A percentile compares a stretch with the other conserved stretches of the same genome.
Evolutionary conservation across 1,140 invertebrate genomes (phyloP).

Genomic region (Metaphire vulgaris): DNA sequence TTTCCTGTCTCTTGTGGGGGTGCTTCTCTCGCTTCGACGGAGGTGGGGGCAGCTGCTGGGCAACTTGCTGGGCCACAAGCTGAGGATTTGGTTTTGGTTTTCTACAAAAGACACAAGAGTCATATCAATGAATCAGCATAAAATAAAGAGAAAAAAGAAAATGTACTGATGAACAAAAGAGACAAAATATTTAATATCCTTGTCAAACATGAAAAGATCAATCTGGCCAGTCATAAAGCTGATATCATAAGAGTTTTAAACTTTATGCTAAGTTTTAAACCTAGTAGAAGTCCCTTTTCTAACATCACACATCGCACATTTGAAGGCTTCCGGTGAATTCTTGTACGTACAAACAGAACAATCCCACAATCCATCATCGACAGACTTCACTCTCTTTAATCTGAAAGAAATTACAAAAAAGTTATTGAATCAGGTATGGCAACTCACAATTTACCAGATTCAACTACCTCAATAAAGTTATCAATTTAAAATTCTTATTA

Average conservation of each 20-base stretch:
- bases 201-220: too few species aligned
- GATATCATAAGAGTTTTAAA: too few species aligned
- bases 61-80: constrained; percentile 29
- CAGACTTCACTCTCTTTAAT: constrained; percentile 35
- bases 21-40: constrained; percentile 5
- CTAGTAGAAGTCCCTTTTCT: constrained; percentile 77
- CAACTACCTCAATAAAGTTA: too few species aligned
- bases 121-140: constrained; percentile 1
- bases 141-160: too few species aligned
- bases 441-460: too few species aligned
- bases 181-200: too few species aligned
- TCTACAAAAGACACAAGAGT: too few species aligned
- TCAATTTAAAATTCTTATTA: too few species aligned
- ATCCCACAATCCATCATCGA: constrained; percentile 92
- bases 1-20: not conserved
- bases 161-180: too few species aligned
- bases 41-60: constrained; percentile 21
- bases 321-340: constrained; percentile 95
- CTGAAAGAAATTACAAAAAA: not conserved
- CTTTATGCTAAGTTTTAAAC: too few species aligned
- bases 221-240: too few species aligned
- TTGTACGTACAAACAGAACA: constrained; percentile 89
- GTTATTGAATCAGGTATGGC: too few species aligned
- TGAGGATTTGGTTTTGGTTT: constrained; percentile 30
- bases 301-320: constrained; percentile 98